Base-by-base conservation (phyloP, 2,888 invertebrate genomes). In the Cryptus armator region DNA sequence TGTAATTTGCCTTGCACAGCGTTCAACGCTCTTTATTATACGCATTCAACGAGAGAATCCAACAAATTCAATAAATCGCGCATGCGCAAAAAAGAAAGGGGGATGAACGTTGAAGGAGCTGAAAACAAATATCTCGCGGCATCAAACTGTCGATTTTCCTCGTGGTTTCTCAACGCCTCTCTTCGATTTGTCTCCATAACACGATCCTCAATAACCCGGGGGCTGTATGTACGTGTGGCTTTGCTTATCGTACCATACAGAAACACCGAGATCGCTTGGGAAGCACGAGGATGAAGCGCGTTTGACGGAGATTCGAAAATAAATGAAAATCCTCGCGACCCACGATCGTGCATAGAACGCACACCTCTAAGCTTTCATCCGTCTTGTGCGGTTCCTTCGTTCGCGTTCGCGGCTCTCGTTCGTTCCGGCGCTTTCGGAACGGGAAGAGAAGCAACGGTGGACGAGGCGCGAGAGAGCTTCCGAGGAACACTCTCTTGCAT, bases 21-120 rank as follows among this genome's bases (percentile, higher is more conserved):
- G 56, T 12, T 56, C 24, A 56, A 24, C 19, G 56, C 6, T 9
- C 10, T 0, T 12, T 4, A 12, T 1, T 1, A 19, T 90, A 89
- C 87, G 88, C 64, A 71, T 80, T 83, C 59, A 43, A 59, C 79
- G 80, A 68, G 68, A 64, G 76, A 81, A 71, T 77, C 48, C 70
- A 66, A 82, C 77, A 84, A 79, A 53, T 46, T 7, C 75, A 46
- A 48, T 12, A 2, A 19, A 51, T 76, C 16, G 37, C n/a, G n/a
- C 19, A 12, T 0, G 43, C 43, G 37, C 37, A 9, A 37, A 9
- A 37, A 9, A 37, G 2, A 37, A 37, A 3, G 1, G 9, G 6
- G 9, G 5, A 37, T 37, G 9, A 7, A 37, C 37, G 37, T 37
- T 37, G 9, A 37, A 37, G 1, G 9, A 37, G 37, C 37, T 37